Percentiles rank a stretch among this genome's conserved stretches.
These are phyloP conservation scores for Spilosoma lubricipeda DNA, from an alignment of 2,888 invertebrate species.

Conservation along the genomic window DNA sequence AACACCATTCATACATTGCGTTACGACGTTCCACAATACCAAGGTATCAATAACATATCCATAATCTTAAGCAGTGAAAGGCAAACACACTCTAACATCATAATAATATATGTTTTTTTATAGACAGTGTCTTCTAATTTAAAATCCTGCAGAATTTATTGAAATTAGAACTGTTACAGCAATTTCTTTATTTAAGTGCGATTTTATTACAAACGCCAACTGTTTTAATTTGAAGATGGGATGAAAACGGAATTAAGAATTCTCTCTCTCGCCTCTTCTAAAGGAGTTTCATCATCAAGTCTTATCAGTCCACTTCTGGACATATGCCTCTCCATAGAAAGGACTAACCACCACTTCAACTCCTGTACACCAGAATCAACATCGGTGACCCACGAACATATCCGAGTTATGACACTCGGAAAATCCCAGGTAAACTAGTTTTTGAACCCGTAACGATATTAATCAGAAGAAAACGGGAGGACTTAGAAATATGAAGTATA, in stretches of 20 bases:
- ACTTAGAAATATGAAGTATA: too few relatives aligned
- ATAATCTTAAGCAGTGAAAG: constrained; percentile 45
- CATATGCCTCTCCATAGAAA: too few relatives aligned
- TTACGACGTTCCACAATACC: constrained; percentile 41
- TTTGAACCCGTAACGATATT: too few relatives aligned
- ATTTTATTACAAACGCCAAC: background rate
- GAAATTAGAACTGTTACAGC: background rate
- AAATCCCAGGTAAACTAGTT: too few relatives aligned
- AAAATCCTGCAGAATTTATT: background rate
- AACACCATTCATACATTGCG: constrained; percentile 38
- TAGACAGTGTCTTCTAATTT: background rate
- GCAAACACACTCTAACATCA: constrained; percentile 26
- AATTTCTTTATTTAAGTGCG: background rate
- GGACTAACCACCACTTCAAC: too few relatives aligned
- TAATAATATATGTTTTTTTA: constrained; percentile 2
- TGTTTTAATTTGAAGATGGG: background rate
- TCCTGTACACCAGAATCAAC: too few relatives aligned
- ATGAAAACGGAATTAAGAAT: background rate
- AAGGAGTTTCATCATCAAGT: too few relatives aligned
- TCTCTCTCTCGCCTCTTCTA: background rate
- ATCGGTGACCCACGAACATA: too few relatives aligned
- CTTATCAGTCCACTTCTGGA: too few relatives aligned
- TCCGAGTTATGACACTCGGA: too few relatives aligned
- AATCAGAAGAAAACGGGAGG: too few relatives aligned
- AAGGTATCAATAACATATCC: constrained; percentile 42